Percentiles rank a stretch among this genome's conserved stretches.
These are phyloP conservation scores for Mactra quadrangularis DNA, from an alignment of 1,140 invertebrate genomes.

Conservation along the genomic window DNA sequence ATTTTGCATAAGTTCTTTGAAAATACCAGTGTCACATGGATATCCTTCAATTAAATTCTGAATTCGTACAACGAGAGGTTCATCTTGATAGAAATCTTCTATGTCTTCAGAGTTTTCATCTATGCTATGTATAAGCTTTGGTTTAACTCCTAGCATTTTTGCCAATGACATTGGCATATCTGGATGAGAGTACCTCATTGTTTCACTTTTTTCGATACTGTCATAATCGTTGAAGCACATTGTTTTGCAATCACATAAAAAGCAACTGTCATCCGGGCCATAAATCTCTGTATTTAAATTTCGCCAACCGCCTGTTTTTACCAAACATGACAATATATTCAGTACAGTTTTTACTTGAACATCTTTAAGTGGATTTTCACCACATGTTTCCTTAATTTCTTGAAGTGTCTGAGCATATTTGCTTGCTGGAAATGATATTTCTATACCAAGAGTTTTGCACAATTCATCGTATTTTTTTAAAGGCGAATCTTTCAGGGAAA, in stretches of 20 bases:
- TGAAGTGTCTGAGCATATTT: constrained; percentile 26
- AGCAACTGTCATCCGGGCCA: constrained; percentile 64
- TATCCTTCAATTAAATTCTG: constrained; percentile 75
- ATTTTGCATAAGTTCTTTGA: constrained; percentile 84
- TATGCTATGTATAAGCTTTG: constrained; percentile 63
- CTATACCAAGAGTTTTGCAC: constrained; percentile 50
- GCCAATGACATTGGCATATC: constrained; percentile 65
- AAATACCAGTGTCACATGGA: constrained; percentile 72
- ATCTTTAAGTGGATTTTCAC: not conserved
- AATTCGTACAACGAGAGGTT: constrained; percentile 76
- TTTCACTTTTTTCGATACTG: constrained; percentile 47
- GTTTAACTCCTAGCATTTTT: constrained; percentile 67
- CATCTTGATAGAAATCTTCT: constrained; percentile 76
- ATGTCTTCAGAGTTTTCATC: constrained; percentile 36
- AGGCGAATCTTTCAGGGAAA: constrained; percentile 32
- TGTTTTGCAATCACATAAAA: constrained; percentile 41
- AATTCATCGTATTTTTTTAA: constrained; percentile 12
- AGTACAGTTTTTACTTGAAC: not conserved
- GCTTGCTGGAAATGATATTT: constrained; percentile 34
- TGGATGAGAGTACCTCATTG: constrained; percentile 67
- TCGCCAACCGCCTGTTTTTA: not conserved
- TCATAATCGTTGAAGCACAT: constrained; percentile 70
- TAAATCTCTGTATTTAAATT: constrained; percentile 27
- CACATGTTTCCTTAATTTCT: not conserved
- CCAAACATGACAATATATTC: not conserved